Evolutionary conservation across 2,113 vertebrate genomes (phyloP).

Genomic region (Capreolus pygargus): DNA sequence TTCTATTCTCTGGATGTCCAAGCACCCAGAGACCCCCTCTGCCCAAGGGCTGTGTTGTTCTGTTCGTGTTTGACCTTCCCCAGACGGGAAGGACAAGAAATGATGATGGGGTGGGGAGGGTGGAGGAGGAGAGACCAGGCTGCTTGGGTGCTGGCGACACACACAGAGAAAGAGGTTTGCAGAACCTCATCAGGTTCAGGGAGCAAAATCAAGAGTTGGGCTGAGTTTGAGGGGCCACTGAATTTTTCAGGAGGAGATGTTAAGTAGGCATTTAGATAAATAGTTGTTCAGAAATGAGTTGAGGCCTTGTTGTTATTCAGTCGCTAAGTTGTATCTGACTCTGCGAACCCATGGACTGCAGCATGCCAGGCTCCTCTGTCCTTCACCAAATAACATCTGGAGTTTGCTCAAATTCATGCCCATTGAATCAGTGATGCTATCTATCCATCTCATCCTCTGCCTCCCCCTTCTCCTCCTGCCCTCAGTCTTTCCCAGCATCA

Average conservation of each 20-base stretch:
- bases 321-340: neutral
- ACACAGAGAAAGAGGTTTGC: neutral
- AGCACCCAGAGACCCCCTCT: neutral
- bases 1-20: neutral
- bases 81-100: no score
- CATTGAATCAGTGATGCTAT: neutral
- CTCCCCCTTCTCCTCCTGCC: neutral
- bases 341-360: neutral
- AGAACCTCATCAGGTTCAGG: neutral
- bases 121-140: no score
- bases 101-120: accelerated
- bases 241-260: neutral
- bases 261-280: neutral
- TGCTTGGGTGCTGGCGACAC: neutral
- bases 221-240: neutral
- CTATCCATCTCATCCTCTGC: neutral
- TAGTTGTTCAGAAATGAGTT: neutral
- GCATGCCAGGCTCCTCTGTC: neutral
- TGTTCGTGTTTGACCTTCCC: neutral
- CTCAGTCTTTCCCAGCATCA: neutral
- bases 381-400: neutral
- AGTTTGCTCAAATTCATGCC: neutral
- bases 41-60: accelerated
- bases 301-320: neutral
- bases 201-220: neutral